These are phyloP conservation scores for Esox masquinongy DNA, from an alignment of 2,797 vertebrate genomes.

Conservation along the genomic window DNA sequence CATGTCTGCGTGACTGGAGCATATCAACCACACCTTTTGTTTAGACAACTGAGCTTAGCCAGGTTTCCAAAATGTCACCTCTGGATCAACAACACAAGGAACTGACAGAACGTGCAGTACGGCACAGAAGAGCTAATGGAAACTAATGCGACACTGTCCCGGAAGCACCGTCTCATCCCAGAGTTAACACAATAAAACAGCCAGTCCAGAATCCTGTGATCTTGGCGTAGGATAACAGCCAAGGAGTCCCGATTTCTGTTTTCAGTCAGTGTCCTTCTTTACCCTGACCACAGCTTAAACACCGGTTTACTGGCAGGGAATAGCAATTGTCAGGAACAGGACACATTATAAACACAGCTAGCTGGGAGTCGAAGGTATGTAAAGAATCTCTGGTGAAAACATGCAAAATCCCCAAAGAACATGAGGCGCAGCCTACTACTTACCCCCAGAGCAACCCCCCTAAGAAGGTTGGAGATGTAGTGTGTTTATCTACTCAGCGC, in stretches of 20 bases:
- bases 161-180: not conserved
- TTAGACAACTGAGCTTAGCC: not conserved
- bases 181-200: not conserved
- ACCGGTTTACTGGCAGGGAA: not conserved
- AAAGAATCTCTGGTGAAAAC: not conserved
- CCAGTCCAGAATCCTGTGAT: not conserved
- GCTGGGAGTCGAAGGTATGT: not conserved
- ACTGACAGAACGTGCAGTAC: not conserved
- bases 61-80: not conserved
- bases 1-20: not conserved
- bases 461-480: not conserved
- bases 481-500: slow-evolving; percentile 26
- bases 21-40: not conserved
- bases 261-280: not conserved
- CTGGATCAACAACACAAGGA: not conserved
- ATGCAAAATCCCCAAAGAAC: not conserved
- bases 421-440: not conserved
- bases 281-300: not conserved
- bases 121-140: not conserved
- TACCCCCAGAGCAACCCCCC: not conserved
- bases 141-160: not conserved
- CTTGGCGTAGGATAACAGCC: not conserved
- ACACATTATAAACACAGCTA: not conserved
- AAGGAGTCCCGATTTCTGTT: not conserved
- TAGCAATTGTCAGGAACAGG: not conserved